Evolutionary conservation across 2,888 invertebrate genomes (phyloP).

Genomic region (Luffia ferchaultella): DNA sequence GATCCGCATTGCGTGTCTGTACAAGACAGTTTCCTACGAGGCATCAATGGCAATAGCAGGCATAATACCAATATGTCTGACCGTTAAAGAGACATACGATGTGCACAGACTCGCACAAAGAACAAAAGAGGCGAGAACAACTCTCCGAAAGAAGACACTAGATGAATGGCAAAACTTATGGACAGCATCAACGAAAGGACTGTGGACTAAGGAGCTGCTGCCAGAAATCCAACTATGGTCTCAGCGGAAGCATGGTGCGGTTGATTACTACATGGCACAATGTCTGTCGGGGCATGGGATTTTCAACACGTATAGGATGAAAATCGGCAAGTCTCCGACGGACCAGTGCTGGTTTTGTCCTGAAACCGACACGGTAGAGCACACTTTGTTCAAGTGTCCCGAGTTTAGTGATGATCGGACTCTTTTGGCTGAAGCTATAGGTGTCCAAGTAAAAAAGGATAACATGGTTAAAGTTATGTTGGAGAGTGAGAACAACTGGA

Average conservation of each 20-base stretch:
- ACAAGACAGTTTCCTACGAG: not conserved
- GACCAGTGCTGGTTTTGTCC: not conserved
- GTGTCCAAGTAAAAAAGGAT: no score
- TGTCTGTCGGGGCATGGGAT: not conserved
- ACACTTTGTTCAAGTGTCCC: not conserved
- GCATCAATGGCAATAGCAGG: not conserved
- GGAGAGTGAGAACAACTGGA: no score
- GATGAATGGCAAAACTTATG: not conserved
- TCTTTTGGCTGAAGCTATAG: no score
- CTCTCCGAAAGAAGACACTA: not conserved
- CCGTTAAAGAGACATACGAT: not conserved
- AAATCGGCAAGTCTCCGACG: not conserved
- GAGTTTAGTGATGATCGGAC: not conserved
- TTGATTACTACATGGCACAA: not conserved
- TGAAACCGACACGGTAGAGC: not conserved
- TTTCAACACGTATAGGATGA: not conserved
- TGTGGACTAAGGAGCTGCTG: not conserved
- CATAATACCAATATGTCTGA: not conserved
- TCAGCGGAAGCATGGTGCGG: not conserved
- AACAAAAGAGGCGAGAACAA: conserved; percentile 1
- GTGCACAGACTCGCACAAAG: not conserved
- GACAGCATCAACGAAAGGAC: not conserved
- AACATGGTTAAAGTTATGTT: no score
- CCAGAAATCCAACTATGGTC: not conserved
- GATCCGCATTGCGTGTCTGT: not conserved